Percentiles rank a stretch among this genome's conserved stretches.
Conservation (phyloP, 2,113 vertebrate genomes). For the Himantopus leucocephalus region DNA sequence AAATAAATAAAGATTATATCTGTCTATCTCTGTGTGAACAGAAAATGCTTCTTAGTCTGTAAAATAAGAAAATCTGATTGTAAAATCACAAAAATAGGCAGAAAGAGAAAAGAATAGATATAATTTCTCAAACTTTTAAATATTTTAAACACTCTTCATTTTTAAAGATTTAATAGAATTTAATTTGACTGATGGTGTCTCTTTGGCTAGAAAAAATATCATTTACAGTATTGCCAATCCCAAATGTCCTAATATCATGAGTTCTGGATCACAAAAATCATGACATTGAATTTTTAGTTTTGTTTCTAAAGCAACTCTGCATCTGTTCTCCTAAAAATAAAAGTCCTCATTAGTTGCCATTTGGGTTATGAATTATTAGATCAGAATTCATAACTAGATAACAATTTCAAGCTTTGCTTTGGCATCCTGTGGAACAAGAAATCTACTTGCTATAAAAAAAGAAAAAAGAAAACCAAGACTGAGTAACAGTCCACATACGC, state of each 20-base stretch:
- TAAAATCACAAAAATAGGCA: not conserved
- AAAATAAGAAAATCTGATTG: not conserved
- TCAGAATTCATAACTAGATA: slow-evolving; percentile 16
- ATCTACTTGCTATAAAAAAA: not conserved
- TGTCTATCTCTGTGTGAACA: not conserved
- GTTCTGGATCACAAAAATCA: slow-evolving; percentile 31
- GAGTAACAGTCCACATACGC: not conserved
- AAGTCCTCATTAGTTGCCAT: slow-evolving; percentile 43
- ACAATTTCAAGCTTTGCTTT: slow-evolving; percentile 8
- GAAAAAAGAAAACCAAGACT: not conserved
- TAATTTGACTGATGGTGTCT: not conserved
- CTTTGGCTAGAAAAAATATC: not conserved
- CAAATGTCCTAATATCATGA: not conserved
- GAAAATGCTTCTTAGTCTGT: not conserved
- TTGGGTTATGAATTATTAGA: slow-evolving; percentile 42
- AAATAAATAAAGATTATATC: not conserved
- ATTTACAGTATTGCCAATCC: not conserved
- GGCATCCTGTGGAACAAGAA: not conserved
- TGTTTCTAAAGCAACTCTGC: slow-evolving; percentile 1
- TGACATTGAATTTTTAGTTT: slow-evolving; percentile 5
- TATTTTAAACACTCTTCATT: not conserved
- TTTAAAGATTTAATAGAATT: not conserved
- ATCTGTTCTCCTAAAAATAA: slow-evolving; percentile 61
- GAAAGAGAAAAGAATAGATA: not conserved
- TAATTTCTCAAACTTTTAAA: not conserved